Percentiles rank a stretch among this genome's conserved stretches.
These are phyloP conservation scores for Pagrus major DNA, from an alignment of 2,113 vertebrate genomes.

Conservation along the genomic window DNA sequence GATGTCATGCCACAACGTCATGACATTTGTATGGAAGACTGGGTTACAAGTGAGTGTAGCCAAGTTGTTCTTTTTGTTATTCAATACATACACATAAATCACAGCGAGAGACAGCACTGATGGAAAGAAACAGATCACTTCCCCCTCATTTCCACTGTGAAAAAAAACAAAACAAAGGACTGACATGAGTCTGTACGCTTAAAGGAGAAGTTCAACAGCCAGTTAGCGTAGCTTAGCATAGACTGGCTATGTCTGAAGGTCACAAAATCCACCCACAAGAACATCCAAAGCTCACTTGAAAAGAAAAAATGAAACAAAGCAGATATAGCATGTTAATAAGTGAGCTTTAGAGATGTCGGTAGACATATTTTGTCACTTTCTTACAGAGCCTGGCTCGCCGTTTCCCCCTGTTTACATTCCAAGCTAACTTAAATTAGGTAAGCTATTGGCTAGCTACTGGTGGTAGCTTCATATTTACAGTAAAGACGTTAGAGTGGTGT, in stretches of 20 bases:
- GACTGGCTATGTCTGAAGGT: neutral
- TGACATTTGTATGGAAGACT: constrained; percentile 30
- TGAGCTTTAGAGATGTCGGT: neutral
- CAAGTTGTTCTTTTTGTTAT: constrained; percentile 45
- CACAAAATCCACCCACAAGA: neutral
- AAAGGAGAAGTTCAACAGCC: neutral
- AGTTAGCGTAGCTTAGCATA: constrained; percentile 16
- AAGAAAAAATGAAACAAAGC: neutral
- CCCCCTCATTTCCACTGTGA: constrained; percentile 17
- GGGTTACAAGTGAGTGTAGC: constrained; percentile 39
- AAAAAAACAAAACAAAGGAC: neutral
- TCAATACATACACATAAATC: constrained; percentile 27
- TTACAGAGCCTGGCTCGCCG: too few species aligned
- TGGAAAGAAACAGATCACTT: constrained; percentile 33
- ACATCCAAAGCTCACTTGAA: too few species aligned
- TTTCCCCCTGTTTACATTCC: neutral
- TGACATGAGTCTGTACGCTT: neutral
- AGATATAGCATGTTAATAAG: neutral
- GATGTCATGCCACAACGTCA: constrained; percentile 59
- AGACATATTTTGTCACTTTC: neutral
- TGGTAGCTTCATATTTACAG: neutral
- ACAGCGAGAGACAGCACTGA: neutral
- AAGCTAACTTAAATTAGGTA: too few species aligned
- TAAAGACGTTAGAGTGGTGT: neutral
- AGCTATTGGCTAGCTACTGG: neutral